These are phyloP conservation scores for Grammatotria lemairii DNA, from an alignment of 2,113 vertebrate genomes.

Conservation along the genomic window DNA sequence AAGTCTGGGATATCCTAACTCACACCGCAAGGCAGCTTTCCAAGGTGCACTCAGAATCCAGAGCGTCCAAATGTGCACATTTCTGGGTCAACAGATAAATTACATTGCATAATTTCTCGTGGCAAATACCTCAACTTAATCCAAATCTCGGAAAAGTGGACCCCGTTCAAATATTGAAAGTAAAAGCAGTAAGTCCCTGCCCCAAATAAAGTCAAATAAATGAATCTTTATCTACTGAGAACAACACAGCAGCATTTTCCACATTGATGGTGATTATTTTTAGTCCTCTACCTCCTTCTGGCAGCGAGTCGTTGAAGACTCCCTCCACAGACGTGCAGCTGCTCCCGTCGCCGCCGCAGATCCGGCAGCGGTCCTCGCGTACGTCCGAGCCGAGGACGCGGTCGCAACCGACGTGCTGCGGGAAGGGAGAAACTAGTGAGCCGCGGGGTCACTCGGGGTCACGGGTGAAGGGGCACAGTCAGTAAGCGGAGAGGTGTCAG, in stretches of 20 bases:
- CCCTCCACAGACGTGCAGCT: slow-evolving; percentile 88
- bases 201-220: background rate
- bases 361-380: slow-evolving; percentile 88
- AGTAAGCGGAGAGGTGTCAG: slow-evolving; percentile 47
- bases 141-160: background rate
- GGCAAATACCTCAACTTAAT: slow-evolving; percentile 11
- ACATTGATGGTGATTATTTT: background rate
- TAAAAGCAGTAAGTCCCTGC: background rate
- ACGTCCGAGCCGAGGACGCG: slow-evolving; percentile 87
- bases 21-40: slow-evolving; percentile 10
- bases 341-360: slow-evolving; percentile 89
- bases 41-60: slow-evolving; percentile 5
- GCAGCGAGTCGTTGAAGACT: slow-evolving; percentile 82
- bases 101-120: slow-evolving; percentile 8
- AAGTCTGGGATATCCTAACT: slow-evolving; percentile 25
- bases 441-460: slow-evolving; percentile 4
- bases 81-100: slow-evolving; percentile 11
- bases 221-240: background rate
- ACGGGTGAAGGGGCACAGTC: slow-evolving; percentile 37
- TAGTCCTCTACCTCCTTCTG: slow-evolving; percentile 78
- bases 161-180: background rate
- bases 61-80: slow-evolving; percentile 24
- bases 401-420: slow-evolving; percentile 94
- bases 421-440: slow-evolving; percentile 15
- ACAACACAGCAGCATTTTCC: background rate